Evolutionary conservation across 35 echinoderm and acorn worm species (phyloP).

Genomic region (Anneissia japonica): DNA sequence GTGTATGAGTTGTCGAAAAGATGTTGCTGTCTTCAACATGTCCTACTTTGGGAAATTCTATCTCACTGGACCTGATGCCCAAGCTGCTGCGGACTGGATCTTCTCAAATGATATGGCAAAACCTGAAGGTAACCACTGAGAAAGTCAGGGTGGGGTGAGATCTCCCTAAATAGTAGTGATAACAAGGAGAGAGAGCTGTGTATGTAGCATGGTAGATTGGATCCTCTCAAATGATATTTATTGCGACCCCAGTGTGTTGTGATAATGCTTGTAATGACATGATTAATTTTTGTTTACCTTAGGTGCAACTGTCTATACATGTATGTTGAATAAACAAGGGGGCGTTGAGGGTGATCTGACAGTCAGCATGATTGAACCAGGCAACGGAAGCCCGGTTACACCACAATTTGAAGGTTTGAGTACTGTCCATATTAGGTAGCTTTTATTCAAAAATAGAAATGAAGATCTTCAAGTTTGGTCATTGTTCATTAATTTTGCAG

Average conservation of each 20-base stretch:
- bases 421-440: neutral
- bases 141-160: no score
- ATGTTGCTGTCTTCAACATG: slow-evolving; percentile 88
- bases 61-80: slow-evolving; percentile 80
- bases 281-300: neutral
- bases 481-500: no score
- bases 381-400: slow-evolving; percentile 29
- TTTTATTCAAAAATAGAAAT: no score
- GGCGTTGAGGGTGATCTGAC: slow-evolving; percentile 84
- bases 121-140: slow-evolving; percentile 41
- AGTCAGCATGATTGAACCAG: slow-evolving; percentile 61
- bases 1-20: slow-evolving; percentile 55
- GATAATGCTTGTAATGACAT: no score
- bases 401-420: slow-evolving; percentile 59
- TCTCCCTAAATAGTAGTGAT: no score
- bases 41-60: slow-evolving; percentile 96
- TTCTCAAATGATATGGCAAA: slow-evolving; percentile 85
- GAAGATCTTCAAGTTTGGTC: no score
- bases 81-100: slow-evolving; percentile 87
- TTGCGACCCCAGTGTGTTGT: no score
- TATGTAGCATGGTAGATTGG: no score
- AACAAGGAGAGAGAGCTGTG: no score
- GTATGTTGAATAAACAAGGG: slow-evolving; percentile 74
- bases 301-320: slow-evolving; percentile 88
- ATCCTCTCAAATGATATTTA: no score